Evolutionary conservation across 2,113 vertebrate genomes (phyloP).

Genomic region (Oryctolagus cuniculus): mOryCun1.1 NC_091444.1:2464001-2464500

Average conservation of each 20-base stretch:
- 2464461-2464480: neutral
- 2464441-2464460: neutral
- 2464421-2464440: neutral
- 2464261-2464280: conserved; percentile 1
- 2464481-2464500: neutral
- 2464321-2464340: neutral
- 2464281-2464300: neutral
- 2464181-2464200: neutral
- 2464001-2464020: conserved; percentile 17
- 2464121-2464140: neutral
- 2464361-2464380: neutral
- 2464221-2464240: neutral
- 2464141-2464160: neutral
- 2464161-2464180: conserved; percentile 14
- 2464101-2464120: conserved; percentile 15
- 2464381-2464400: neutral
- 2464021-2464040: neutral
- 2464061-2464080: neutral
- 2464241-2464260: neutral
- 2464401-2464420: neutral
- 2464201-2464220: conserved; percentile 13
- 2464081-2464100: neutral
- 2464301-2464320: conserved; percentile 33
- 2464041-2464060: neutral
- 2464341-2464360: neutral